Base-by-base conservation (phyloP, 2,113 vertebrate genomes). In the Phalacrocorax carbo region DNA sequence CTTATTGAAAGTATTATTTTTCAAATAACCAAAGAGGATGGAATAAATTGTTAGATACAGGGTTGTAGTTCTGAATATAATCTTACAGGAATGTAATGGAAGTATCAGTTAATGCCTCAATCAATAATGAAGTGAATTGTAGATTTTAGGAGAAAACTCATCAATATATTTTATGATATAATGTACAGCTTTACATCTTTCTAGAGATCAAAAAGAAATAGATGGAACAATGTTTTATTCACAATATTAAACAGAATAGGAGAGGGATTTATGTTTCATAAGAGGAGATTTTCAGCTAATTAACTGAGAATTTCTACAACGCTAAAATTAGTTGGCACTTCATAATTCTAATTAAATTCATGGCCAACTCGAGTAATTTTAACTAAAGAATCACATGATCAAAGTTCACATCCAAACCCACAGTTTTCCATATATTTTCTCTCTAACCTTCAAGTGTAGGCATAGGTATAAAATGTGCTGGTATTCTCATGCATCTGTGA, bases 251-350 rank as follows among this genome's bases (percentile, higher is more conserved):
- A 60, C 5, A 95, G 34, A 88, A 72, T 48, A 64, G 21, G 7
- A 86, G 7, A 9, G 75, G 29, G 42, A 82, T 93, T 93, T 95
- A 77, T 88, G 21, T 78, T 93, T 92, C 60, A 48, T 81, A 86
- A 84, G 26, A 79, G n/a, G 58, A 88, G 55, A 86, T 58, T 95
- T 94, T 81, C 76, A 86, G 15, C 38, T 96, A 90, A 90, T 90
- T 92, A 86, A 86, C 72, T 84, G n/a, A 40, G 20, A 81, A 86
- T 88, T 93, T 94, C 52, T 95, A 54, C 64, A 88, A 27, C 57
- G 40, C 21, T 94, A 88, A 94, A 86, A 92, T 93, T 60, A 83
- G 26, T 92, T 94, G 52, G 42, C 61, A 78, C 29, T 79, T 22
- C 36, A 71, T 78, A 94, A 75, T 68, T 49, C 21, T 88, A 76